Percentiles rank a stretch among this genome's conserved stretches.
phyloP scores from a whole-genome alignment of 2,888 invertebrate species.

The Synanthedon formicaeformis region DNA sequence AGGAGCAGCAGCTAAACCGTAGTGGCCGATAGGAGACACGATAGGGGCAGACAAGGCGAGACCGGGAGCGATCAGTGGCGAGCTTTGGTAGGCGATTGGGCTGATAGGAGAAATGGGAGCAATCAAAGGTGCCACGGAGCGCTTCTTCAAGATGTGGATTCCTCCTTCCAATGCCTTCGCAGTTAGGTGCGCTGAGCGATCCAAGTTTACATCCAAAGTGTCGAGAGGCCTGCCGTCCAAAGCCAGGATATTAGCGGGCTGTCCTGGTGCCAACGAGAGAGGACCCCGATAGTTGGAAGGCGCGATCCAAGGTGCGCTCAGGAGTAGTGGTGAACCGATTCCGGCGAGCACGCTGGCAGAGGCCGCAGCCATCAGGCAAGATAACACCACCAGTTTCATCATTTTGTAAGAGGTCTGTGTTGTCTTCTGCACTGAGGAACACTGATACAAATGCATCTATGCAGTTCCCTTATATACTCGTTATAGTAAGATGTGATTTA shows the following conservation, averaged over 20 bases:
- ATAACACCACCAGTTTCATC: slow-evolving; percentile 73
- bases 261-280: slow-evolving; percentile 53
- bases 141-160: slow-evolving; percentile 41
- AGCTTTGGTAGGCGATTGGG: slow-evolving; percentile 8
- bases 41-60: slow-evolving; percentile 23
- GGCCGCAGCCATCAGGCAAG: slow-evolving; percentile 71
- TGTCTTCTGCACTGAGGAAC: slow-evolving; percentile 30
- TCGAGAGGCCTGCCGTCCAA: slow-evolving; percentile 57
- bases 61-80: slow-evolving; percentile 10
- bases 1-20: slow-evolving; percentile 18
- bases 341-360: slow-evolving; percentile 36
- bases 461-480: slow-evolving; percentile 37
- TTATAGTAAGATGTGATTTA: slow-evolving; percentile 17
- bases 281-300: slow-evolving; percentile 48
- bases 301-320: slow-evolving; percentile 21
- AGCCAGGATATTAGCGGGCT: slow-evolving; percentile 52
- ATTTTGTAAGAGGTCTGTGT: slow-evolving; percentile 62
- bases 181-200: slow-evolving; percentile 51
- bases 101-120: slow-evolving; percentile 8
- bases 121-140: slow-evolving; percentile 16
- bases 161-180: slow-evolving; percentile 37
- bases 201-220: slow-evolving; percentile 56
- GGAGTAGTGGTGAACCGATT: slow-evolving; percentile 20
- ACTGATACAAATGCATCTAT: slow-evolving; percentile 37
- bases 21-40: slow-evolving; percentile 15